Evolutionary conservation across 1,140 invertebrate species (phyloP), one percentile per base, ranked within the genome.

Genomic region (Trichogramma pretiosum): DNA sequence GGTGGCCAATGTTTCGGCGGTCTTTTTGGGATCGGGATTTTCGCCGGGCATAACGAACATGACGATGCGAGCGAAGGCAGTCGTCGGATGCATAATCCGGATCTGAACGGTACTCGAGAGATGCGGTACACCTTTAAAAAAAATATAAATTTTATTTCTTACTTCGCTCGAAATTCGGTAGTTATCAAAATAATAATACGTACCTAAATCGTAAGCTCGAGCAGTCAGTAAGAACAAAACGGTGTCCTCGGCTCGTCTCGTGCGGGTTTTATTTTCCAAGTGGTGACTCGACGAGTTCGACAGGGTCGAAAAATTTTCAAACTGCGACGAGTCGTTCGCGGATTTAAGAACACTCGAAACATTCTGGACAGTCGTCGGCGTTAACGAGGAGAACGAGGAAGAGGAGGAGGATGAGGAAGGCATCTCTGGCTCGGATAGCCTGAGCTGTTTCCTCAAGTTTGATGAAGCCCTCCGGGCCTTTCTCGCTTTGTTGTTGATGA

Each of bases 121-220:
- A 57, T 82, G 80, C 2, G 87, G 88, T 1, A 87, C 76, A 23
- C 77, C 77, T 79, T 49, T 47, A 46, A 45, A 38, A 46, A 55
- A 35, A 26, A 36, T 42, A 38, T 38, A 34, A 16, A 22, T 13
- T 28, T 39, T 22, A 30, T 26, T 45, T 16, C 8, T 34, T 9
- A 38, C 18, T 3, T 22, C 24, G 21, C 3, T n/a, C 8, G 3
- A 3, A 18, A 36, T 17, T 36, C 23, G 14, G 3, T 21, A 21
- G 2, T 23, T n/a, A 34, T 14, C 5, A n/a, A 17, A 21, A 3
- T 52, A 34, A 57, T n/a, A n/a, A n/a, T n/a, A n/a, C n/a, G n/a
- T 52, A 61, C 87, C 87, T 49, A 87, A 74, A 69, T 90, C 87
- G 57, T 87, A 88, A 11, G 85, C 86, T 59, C 85, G 74, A 17